Percentiles rank a stretch among this genome's conserved stretches.
Conservation (phyloP, 2,888 invertebrate genomes). For the Cosmopolites sordidus region DNA sequence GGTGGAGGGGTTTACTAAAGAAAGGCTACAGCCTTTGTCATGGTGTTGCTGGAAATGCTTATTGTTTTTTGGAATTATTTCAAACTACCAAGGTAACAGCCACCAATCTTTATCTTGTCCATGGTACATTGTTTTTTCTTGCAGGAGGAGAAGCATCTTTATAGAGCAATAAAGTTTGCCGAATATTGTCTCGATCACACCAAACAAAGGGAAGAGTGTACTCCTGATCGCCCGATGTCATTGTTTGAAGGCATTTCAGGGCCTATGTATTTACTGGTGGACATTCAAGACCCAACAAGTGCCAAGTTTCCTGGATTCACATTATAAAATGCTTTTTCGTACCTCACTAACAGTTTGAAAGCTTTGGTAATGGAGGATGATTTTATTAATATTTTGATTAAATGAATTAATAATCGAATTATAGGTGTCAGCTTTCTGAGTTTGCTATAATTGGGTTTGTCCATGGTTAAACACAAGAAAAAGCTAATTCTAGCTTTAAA, state of each 20-base stretch:
- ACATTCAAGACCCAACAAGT: conserved; percentile 59
- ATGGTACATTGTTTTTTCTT: conserved; percentile 33
- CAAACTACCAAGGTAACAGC: conserved; percentile 65
- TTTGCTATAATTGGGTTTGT: too few species aligned
- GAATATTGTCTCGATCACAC: conserved; percentile 76
- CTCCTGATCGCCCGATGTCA: conserved; percentile 76
- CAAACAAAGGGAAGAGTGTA: conserved; percentile 61
- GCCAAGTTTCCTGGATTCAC: conserved; percentile 72
- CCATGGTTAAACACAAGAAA: too few species aligned
- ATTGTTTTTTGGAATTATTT: conserved; percentile 73
- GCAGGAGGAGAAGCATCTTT: conserved; percentile 65
- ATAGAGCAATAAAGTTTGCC: conserved; percentile 74
- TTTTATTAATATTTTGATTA: too few species aligned
- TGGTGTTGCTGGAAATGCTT: conserved; percentile 84
- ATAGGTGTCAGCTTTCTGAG: too few species aligned
- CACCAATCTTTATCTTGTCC: too few species aligned
- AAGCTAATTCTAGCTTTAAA: too few species aligned
- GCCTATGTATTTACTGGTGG: conserved; percentile 68
- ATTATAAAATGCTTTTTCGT: conserved; percentile 32
- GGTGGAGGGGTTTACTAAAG: conserved; percentile 72
- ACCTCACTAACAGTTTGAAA: conserved; percentile 5
- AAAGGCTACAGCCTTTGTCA: conserved; percentile 89
- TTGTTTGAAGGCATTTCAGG: conserved; percentile 82
- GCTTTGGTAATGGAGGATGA: not conserved
- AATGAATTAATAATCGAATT: too few species aligned